phyloP scores from a whole-genome alignment of 1,140 invertebrate genomes.

The Ceratina australensis region DNA sequence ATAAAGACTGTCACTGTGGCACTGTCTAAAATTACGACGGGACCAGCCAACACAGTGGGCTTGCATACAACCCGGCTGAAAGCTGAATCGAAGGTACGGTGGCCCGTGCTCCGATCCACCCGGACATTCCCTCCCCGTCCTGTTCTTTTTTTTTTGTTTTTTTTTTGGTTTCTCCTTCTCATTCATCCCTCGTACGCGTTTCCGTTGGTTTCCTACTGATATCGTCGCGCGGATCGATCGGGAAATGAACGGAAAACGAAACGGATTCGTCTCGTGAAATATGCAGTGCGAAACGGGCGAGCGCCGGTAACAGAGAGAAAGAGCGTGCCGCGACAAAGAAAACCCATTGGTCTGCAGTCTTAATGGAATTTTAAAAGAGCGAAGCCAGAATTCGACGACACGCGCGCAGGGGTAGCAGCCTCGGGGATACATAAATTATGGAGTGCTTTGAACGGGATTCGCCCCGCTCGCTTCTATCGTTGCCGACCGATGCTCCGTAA shows the following conservation, averaged over 20 bases:
- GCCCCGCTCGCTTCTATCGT: slow-evolving; percentile 18
- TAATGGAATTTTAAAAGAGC: slow-evolving; percentile 67
- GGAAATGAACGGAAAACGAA: background rate
- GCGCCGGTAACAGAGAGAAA: slow-evolving; percentile 15
- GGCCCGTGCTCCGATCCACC: background rate
- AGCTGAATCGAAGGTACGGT: slow-evolving; percentile 31
- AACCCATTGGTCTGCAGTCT: slow-evolving; percentile 46
- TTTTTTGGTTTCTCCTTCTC: background rate
- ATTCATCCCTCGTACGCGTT: background rate
- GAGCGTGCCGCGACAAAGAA: slow-evolving; percentile 45
- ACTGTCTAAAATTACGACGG: slow-evolving; percentile 66
- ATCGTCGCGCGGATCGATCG: slow-evolving; percentile 19
- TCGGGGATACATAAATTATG: slow-evolving; percentile 63
- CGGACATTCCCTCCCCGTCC: background rate
- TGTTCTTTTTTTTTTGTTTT: too few species aligned
- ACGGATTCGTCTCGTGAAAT: slow-evolving; percentile 31
- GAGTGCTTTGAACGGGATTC: slow-evolving; percentile 64
- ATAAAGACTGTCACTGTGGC: slow-evolving; percentile 66
- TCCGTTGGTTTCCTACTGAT: slow-evolving; percentile 15
- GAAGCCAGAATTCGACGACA: slow-evolving; percentile 44
- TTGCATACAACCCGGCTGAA: slow-evolving; percentile 35
- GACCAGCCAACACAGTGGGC: slow-evolving; percentile 47
- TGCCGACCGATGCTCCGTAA: slow-evolving; percentile 37
- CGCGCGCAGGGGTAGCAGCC: slow-evolving; percentile 43
- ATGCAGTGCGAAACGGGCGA: slow-evolving; percentile 49